Percentiles rank a stretch among this genome's conserved stretches.
These are phyloP conservation scores for Steatocranus sp. DNA, from an alignment of 2,797 vertebrate genomes.

Conservation along the genomic window DNA sequence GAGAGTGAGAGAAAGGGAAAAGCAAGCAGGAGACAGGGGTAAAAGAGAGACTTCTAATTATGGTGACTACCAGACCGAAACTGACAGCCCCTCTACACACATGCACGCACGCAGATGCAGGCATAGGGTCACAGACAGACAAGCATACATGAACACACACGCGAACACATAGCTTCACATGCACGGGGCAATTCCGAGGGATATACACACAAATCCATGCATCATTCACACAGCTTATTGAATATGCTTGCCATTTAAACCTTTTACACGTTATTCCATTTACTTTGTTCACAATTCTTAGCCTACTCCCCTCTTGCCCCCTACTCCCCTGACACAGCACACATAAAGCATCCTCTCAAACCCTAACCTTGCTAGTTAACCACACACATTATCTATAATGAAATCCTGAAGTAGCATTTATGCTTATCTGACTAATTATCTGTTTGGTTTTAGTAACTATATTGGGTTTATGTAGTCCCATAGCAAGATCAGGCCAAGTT, in stretches of 20 bases:
- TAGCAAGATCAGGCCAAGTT: not conserved
- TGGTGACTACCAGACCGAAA: constrained; percentile 70
- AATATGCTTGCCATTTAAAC: not conserved
- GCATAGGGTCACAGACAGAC: not conserved
- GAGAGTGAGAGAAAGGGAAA: not conserved
- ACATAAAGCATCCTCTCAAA: not conserved
- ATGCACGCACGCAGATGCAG: not conserved
- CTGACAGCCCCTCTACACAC: constrained; percentile 50
- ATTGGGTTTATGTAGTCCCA: not conserved
- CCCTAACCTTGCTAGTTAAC: not conserved
- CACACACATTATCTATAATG: not conserved
- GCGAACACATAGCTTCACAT: not conserved
- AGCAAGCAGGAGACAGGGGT: constrained; percentile 31
- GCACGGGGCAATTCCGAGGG: not conserved
- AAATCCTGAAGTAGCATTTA: not conserved
- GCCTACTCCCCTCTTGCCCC: not conserved
- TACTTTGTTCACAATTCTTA: not conserved
- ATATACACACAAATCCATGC: not conserved
- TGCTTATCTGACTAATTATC: not conserved
- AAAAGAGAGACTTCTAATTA: constrained; percentile 71
- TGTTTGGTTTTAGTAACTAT: not conserved
- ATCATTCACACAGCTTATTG: not conserved
- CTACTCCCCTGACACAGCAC: not conserved
- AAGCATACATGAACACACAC: not conserved
- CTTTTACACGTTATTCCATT: not conserved